Evolutionary conservation across 2,888 invertebrate genomes (phyloP).

Genomic region (Scaptomyza tumidula): DNA sequence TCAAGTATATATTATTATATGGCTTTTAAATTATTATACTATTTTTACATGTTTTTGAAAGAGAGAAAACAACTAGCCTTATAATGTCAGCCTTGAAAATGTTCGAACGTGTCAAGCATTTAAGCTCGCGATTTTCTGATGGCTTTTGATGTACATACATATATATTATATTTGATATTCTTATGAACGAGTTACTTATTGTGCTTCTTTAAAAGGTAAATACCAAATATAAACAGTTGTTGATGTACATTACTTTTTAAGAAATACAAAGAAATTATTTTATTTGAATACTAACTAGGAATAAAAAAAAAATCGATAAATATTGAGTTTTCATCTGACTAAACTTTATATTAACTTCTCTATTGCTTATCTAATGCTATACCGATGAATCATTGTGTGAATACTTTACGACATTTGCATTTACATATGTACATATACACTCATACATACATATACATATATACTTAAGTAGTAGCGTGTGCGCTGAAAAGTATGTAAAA

Average conservation of each 20-base stretch:
- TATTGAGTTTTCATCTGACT: background rate
- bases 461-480: background rate
- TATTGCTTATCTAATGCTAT: slow-evolving; percentile 12
- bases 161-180: slow-evolving; percentile 19
- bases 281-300: slow-evolving; percentile 49
- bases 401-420: slow-evolving; percentile 28
- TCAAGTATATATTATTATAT: slow-evolving; percentile 19
- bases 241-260: slow-evolving; percentile 26
- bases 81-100: background rate
- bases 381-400: slow-evolving; percentile 16
- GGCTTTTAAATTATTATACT: slow-evolving; percentile 35
- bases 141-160: slow-evolving; percentile 25
- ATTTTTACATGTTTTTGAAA: slow-evolving; percentile 20
- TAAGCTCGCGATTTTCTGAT: background rate
- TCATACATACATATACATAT: background rate
- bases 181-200: slow-evolving; percentile 11
- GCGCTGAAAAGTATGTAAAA: slow-evolving; percentile 54
- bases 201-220: slow-evolving; percentile 18
- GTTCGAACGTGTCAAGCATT: slow-evolving; percentile 10
- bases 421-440: slow-evolving; percentile 5
- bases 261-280: slow-evolving; percentile 41
- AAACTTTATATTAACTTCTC: background rate
- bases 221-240: slow-evolving; percentile 12
- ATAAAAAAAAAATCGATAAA: slow-evolving; percentile 24
- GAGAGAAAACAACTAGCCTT: background rate